Evolutionary conservation across 2,113 vertebrate genomes (phyloP).

Genomic region (Chaetodon auriga): DNA sequence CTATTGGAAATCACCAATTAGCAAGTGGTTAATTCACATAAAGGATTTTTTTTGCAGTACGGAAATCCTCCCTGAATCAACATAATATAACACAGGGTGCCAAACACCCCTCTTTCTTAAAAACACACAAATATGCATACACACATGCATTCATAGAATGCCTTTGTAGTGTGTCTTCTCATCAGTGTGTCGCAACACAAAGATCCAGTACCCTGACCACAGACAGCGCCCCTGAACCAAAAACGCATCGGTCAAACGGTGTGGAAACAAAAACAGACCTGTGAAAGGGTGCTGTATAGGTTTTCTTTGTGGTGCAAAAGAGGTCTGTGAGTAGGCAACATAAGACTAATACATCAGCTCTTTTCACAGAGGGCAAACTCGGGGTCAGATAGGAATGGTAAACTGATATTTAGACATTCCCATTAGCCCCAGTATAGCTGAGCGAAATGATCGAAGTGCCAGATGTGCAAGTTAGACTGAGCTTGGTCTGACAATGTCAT

Average conservation of each 20-base stretch:
- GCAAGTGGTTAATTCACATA: too few species aligned
- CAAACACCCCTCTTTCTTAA: neutral
- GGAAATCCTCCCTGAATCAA: too few species aligned
- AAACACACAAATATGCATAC: neutral
- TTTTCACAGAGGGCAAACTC: slow-evolving; percentile 56
- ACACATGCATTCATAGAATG: neutral
- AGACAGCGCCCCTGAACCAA: slow-evolving; percentile 34
- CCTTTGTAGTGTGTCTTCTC: slow-evolving; percentile 31
- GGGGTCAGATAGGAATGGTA: slow-evolving; percentile 59
- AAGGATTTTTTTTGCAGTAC: too few species aligned
- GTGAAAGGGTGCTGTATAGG: slow-evolving; percentile 55
- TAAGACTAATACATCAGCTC: slow-evolving; percentile 63
- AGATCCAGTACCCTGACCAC: slow-evolving; percentile 46
- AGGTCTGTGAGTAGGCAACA: slow-evolving; percentile 54
- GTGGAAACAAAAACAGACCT: slow-evolving; percentile 70
- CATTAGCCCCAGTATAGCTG: slow-evolving; percentile 46
- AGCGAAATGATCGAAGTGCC: slow-evolving; percentile 58
- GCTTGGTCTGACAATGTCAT: slow-evolving; percentile 49
- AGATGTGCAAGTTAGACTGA: slow-evolving; percentile 63
- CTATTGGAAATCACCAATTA: too few species aligned
- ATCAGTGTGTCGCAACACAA: slow-evolving; percentile 31
- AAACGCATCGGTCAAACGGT: slow-evolving; percentile 33
- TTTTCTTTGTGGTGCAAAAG: slow-evolving; percentile 59
- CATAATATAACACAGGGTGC: neutral
- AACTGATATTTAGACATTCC: slow-evolving; percentile 72